Percentiles rank a stretch among this genome's conserved stretches.
These are phyloP conservation scores for Drosophila punjabiensis DNA, from an alignment of 1,140 invertebrate genomes.

Conservation along the genomic window DNA sequence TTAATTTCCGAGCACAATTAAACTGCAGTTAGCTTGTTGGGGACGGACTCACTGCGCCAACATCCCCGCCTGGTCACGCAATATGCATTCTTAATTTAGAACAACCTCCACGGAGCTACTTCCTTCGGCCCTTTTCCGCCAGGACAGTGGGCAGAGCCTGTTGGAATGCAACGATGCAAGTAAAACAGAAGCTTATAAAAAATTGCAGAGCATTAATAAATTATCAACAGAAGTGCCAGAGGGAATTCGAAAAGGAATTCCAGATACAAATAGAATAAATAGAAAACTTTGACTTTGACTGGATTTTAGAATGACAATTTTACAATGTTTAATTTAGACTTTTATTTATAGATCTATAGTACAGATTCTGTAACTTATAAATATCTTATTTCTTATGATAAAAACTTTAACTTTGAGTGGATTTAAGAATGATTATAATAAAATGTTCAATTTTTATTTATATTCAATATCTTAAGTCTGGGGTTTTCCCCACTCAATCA, in stretches of 20 bases:
- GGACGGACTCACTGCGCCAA: neutral
- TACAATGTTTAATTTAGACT: neutral
- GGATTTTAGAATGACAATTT: no score
- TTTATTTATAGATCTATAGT: neutral
- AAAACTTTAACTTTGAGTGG: no score
- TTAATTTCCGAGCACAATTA: constrained; percentile 23
- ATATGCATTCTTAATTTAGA: constrained; percentile 12
- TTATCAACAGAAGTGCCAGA: constrained; percentile 3
- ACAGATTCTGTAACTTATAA: no score
- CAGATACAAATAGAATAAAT: neutral
- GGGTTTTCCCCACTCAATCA: constrained; percentile 1
- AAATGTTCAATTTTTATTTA: no score
- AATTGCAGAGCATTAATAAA: constrained; percentile 2
- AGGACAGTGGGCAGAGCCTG: constrained; percentile 12
- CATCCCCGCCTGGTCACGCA: constrained; percentile 1
- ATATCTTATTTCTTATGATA: no score
- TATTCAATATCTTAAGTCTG: neutral
- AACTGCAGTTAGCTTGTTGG: constrained; percentile 17
- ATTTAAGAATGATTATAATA: no score
- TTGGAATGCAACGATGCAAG: constrained; percentile 9
- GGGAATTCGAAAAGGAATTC: neutral
- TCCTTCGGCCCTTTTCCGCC: neutral
- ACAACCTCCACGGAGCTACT: constrained; percentile 8
- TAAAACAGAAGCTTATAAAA: constrained; percentile 19
- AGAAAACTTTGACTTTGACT: neutral